phyloP scores from a whole-genome alignment of 2,797 vertebrate species.

The Myripristis jacobus region DNA sequence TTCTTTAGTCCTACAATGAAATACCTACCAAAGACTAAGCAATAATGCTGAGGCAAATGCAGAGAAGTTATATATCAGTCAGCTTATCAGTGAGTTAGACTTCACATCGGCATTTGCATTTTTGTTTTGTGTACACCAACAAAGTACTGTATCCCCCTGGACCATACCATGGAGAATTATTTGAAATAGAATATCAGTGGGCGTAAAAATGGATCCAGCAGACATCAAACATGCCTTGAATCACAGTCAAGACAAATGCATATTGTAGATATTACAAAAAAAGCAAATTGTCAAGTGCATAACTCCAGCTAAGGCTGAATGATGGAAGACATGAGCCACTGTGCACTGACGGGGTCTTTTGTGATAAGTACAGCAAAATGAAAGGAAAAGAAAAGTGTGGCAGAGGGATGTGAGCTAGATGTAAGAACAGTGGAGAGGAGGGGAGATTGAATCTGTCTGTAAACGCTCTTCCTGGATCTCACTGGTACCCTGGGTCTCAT shows the following conservation, averaged over 20 bases:
- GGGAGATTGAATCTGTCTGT: slow-evolving; percentile 64
- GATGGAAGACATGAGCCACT: slow-evolving; percentile 22
- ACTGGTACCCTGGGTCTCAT: slow-evolving; percentile 56
- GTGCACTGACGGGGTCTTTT: slow-evolving; percentile 36
- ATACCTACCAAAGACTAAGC: slow-evolving; percentile 27
- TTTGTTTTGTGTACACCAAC: slow-evolving; percentile 53
- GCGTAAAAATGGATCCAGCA: slow-evolving; percentile 40
- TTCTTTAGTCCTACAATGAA: slow-evolving; percentile 23
- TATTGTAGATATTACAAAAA: slow-evolving; percentile 51
- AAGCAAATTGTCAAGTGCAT: slow-evolving; percentile 23
- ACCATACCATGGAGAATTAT: slow-evolving; percentile 42
- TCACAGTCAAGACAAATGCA: slow-evolving; percentile 50
- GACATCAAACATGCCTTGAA: slow-evolving; percentile 49
- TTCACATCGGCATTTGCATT: slow-evolving; percentile 47
- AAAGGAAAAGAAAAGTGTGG: slow-evolving; percentile 36
- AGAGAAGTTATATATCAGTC: slow-evolving; percentile 44
- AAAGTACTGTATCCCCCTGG: slow-evolving; percentile 13
- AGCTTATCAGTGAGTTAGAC: slow-evolving; percentile 52
- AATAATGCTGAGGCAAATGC: slow-evolving; percentile 46
- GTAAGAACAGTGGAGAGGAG: slow-evolving; percentile 39
- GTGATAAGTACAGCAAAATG: slow-evolving; percentile 51
- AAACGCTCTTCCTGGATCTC: slow-evolving; percentile 46
- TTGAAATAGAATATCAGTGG: slow-evolving; percentile 45
- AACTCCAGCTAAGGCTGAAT: slow-evolving; percentile 39
- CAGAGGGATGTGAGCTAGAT: slow-evolving; percentile 42